Conservation (phyloP, 1,140 invertebrate species). For the Lucilia sericata region DNA sequence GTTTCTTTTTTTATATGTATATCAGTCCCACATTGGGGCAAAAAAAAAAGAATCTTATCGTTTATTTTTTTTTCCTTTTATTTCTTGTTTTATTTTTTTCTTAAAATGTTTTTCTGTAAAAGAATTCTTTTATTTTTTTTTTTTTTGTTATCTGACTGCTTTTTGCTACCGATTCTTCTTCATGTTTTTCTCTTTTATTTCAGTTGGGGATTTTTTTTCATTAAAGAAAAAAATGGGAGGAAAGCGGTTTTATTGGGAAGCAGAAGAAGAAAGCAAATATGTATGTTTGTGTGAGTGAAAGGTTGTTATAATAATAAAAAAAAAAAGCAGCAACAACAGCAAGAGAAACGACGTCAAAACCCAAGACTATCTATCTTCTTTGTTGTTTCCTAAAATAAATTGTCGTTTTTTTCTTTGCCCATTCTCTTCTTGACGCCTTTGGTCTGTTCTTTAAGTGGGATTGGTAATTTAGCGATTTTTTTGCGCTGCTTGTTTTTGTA, state of each 20-base stretch:
- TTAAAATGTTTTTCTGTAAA: neutral
- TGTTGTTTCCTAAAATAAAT: slow-evolving; percentile 41
- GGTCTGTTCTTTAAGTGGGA: slow-evolving; percentile 8
- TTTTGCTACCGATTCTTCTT: slow-evolving; percentile 19
- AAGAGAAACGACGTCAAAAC: neutral
- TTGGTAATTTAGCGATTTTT: slow-evolving; percentile 27
- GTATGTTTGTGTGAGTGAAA: slow-evolving; percentile 32
- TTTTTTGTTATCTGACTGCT: slow-evolving; percentile 38
- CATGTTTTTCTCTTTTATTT: neutral
- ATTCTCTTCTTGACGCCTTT: slow-evolving; percentile 20
- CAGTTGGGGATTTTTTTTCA: slow-evolving; percentile 28
- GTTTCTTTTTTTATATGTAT: slow-evolving; percentile 9
- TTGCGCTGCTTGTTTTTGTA: neutral
- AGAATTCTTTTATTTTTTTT: neutral
- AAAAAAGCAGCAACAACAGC: neutral
- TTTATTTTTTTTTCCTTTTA: neutral
- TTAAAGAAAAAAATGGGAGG: slow-evolving; percentile 5
- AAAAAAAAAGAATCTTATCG: slow-evolving; percentile 33
- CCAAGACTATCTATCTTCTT: slow-evolving; percentile 4
- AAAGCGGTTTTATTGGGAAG: slow-evolving; percentile 26
- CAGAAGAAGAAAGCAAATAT: slow-evolving; percentile 5
- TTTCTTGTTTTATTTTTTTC: slow-evolving; percentile 14
- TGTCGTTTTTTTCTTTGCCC: neutral
- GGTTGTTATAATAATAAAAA: slow-evolving; percentile 12
- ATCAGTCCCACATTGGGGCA: slow-evolving; percentile 36